Conservation (phyloP, 2,113 vertebrate genomes). For the Lycaon pictus region DNA sequence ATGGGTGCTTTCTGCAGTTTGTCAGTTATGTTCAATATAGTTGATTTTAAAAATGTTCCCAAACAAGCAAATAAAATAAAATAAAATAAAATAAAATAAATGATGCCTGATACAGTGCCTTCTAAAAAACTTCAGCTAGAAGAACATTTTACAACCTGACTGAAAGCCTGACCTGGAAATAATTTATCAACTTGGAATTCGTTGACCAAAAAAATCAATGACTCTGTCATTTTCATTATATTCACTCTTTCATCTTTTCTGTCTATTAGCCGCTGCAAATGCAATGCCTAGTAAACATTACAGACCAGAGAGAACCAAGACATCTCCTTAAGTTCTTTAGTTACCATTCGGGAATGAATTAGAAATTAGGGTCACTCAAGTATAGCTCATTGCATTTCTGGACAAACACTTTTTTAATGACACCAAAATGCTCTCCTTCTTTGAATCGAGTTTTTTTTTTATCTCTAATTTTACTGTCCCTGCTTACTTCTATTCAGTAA, state of each 20-base stretch:
- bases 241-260: background rate
- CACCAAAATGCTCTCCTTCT: background rate
- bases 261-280: background rate
- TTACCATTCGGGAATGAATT: background rate
- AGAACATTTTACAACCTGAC: slow-evolving; percentile 5
- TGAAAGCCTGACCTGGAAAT: slow-evolving; percentile 12
- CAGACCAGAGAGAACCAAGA: background rate
- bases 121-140: slow-evolving; percentile 10
- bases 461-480: background rate
- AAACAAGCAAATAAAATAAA: background rate
- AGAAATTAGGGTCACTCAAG: background rate
- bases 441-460: background rate
- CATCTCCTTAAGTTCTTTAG: background rate
- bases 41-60: slow-evolving; percentile 16
- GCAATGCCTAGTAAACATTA: background rate
- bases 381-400: background rate
- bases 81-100: background rate
- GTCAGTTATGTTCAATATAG: background rate
- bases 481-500: background rate
- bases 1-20: background rate
- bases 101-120: background rate
- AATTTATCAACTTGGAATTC: slow-evolving; percentile 37
- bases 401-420: slow-evolving; percentile 12
- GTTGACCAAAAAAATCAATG: slow-evolving; percentile 55
- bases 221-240: slow-evolving; percentile 54